Conservation (phyloP, 2,113 vertebrate genomes). For the Protobothrops flavoviridis region DNA sequence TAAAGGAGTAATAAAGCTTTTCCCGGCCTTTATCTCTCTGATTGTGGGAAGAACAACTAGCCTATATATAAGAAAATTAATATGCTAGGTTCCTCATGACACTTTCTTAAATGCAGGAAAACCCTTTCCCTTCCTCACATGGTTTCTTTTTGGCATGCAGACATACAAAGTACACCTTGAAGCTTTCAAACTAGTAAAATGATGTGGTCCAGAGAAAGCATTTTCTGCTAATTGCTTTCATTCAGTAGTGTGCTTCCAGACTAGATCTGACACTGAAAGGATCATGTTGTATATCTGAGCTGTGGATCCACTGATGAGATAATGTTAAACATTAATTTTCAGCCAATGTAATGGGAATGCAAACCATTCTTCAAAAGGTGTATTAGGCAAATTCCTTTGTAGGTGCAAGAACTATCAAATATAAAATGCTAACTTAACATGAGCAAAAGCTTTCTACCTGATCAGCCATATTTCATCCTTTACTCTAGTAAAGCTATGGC, state of each 20-base stretch:
- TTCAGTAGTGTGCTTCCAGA: neutral
- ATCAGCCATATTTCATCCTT: neutral
- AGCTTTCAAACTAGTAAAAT: neutral
- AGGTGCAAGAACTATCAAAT: neutral
- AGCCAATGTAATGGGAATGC: neutral
- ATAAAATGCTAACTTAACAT: neutral
- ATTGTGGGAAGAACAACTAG: neutral
- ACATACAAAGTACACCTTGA: neutral
- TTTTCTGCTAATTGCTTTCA: neutral
- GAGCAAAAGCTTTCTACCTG: neutral
- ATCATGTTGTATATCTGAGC: neutral
- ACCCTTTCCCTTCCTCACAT: too few relatives aligned
- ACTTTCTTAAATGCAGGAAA: neutral
- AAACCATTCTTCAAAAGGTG: neutral
- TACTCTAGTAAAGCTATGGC: neutral
- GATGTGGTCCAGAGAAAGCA: neutral
- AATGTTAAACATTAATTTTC: neutral
- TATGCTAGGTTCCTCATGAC: too few relatives aligned
- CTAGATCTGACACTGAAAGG: neutral
- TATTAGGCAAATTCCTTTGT: neutral
- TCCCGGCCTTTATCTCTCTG: neutral
- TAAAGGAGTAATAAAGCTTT: neutral
- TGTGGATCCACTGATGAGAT: neutral
- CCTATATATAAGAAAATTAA: neutral
- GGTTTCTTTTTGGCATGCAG: neutral